Evolutionary conservation across 2,888 invertebrate species (phyloP).

Genomic region (Gymnosoma rotundatum): DNA sequence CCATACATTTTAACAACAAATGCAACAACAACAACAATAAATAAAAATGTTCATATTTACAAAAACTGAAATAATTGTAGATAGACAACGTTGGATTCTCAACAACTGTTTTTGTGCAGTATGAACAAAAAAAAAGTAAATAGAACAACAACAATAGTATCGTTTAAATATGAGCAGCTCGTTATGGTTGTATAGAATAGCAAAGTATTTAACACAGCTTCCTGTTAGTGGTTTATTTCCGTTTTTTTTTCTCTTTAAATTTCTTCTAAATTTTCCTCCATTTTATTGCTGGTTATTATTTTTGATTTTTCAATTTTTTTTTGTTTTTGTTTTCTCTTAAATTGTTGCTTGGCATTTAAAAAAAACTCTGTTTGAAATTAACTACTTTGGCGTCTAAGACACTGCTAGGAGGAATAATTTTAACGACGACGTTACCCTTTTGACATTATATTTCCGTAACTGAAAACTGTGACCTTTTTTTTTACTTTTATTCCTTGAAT

Average conservation of each 20-base stretch:
- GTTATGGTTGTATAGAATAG: conserved; percentile 55
- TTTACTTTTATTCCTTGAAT: too few relatives aligned
- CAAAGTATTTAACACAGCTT: conserved; percentile 72
- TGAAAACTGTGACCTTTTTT: not conserved
- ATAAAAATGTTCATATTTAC: conserved; percentile 9
- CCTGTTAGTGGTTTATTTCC: conserved; percentile 67
- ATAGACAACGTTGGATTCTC: conserved; percentile 17
- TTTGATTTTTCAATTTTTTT: not conserved
- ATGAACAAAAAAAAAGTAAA: not conserved
- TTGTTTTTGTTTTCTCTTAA: not conserved
- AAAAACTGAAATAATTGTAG: conserved; percentile 39
- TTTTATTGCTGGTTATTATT: conserved; percentile 24
- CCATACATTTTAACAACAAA: conserved; percentile 20
- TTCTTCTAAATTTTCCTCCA: not conserved
- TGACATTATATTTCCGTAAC: conserved; percentile 63
- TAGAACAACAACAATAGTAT: conserved; percentile 23
- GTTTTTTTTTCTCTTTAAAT: not conserved
- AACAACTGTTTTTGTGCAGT: conserved; percentile 31
- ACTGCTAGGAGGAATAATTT: conserved; percentile 1
- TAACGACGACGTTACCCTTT: conserved; percentile 5
- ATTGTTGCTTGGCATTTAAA: conserved; percentile 3
- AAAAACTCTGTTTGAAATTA: not conserved
- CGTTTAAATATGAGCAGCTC: conserved; percentile 47
- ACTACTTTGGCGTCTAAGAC: conserved; percentile 1
- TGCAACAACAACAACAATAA: not conserved